phyloP scores from a whole-genome alignment of 2,113 vertebrate genomes.

The Microtus pennsylvanicus region DNA sequence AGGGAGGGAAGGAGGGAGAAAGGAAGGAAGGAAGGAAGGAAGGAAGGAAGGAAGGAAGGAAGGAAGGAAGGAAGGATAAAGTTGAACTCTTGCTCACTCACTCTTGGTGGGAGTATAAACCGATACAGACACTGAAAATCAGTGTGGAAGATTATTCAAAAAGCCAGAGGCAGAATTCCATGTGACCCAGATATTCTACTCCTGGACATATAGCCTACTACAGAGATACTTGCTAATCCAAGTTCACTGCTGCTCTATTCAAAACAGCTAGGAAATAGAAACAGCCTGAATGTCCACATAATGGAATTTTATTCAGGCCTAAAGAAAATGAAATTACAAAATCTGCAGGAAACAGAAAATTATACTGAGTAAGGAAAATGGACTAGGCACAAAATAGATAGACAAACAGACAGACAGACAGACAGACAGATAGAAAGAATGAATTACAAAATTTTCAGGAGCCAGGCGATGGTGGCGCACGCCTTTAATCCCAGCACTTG shows the following conservation, averaged over 20 bases:
- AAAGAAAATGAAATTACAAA: not conserved
- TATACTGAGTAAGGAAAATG: too few species aligned
- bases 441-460: too few species aligned
- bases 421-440: too few species aligned
- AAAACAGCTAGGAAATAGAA: not conserved
- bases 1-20: too few species aligned
- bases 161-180: not conserved
- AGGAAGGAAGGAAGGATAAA: not conserved
- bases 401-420: rapidly evolving
- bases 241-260: not conserved
- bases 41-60: too few species aligned
- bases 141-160: not conserved
- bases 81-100: not conserved
- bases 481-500: too few species aligned
- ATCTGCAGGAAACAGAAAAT: too few species aligned
- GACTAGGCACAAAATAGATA: too few species aligned
- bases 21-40: too few species aligned
- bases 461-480: too few species aligned
- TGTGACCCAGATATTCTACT: not conserved
- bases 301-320: not conserved
- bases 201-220: not conserved
- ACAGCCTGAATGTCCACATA: not conserved
- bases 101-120: not conserved
- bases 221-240: not conserved
- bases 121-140: not conserved